These are phyloP conservation scores for Crossocerus cetratus DNA, from an alignment of 2,888 invertebrate species.

Conservation along the genomic window DNA sequence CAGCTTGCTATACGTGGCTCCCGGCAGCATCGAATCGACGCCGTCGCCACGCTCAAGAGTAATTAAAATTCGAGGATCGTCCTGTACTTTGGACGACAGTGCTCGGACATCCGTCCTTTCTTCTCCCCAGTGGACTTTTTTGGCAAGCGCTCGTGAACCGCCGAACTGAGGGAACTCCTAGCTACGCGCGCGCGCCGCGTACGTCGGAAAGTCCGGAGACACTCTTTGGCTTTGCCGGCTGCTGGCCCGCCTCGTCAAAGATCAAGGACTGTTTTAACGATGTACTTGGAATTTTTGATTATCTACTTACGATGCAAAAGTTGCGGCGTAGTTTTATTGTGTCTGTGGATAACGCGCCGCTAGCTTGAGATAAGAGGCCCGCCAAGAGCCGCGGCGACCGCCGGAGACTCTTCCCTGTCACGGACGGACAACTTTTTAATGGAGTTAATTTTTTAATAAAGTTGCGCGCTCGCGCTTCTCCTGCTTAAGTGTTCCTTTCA, in stretches of 20 bases:
- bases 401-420: constrained; percentile 17
- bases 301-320: constrained; percentile 3
- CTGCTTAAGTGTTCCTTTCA: constrained; percentile 29
- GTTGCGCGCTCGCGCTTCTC: constrained; percentile 7
- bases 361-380: background rate
- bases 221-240: background rate
- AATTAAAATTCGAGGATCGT: constrained; percentile 34
- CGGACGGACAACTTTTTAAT: constrained; percentile 39
- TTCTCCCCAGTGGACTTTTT: background rate
- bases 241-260: background rate
- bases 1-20: constrained; percentile 1
- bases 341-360: constrained; percentile 5
- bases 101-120: constrained; percentile 4
- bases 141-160: background rate
- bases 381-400: background rate
- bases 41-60: constrained; percentile 8
- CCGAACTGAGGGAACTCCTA: background rate
- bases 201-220: too few relatives aligned
- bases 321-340: background rate
- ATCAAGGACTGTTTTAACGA: constrained; percentile 8
- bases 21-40: background rate
- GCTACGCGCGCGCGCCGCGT: background rate
- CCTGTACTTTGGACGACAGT: background rate
- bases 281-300: background rate
- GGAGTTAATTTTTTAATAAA: constrained; percentile 51